These are phyloP conservation scores for Sternotherus odoratus DNA, from an alignment of 2,797 vertebrate species.

Conservation along the genomic window DNA sequence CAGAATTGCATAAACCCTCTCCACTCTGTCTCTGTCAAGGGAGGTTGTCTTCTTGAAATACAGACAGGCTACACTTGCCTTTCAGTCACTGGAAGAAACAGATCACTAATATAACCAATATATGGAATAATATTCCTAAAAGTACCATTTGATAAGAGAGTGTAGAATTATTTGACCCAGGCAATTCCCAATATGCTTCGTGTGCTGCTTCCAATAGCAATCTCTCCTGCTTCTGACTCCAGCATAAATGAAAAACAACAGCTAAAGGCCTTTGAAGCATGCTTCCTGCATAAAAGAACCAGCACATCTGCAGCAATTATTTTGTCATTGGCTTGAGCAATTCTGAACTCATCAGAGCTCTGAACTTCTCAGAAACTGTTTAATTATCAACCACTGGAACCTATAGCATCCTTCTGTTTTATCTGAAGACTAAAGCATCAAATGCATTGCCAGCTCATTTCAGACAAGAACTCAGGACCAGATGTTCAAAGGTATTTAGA, in stretches of 20 bases:
- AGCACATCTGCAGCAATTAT: conserved; percentile 9
- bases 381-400: neutral
- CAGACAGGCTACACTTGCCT: conserved; percentile 6
- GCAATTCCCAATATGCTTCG: conserved; percentile 29
- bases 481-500: conserved; percentile 13
- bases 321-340: conserved; percentile 31
- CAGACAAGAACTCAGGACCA: neutral
- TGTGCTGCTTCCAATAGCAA: conserved; percentile 29
- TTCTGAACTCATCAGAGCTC: conserved; percentile 33
- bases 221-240: conserved; percentile 25
- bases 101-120: conserved; percentile 53
- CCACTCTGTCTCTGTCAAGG: conserved; percentile 46
- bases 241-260: conserved; percentile 38
- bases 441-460: neutral
- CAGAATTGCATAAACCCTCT: conserved; percentile 42
- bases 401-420: neutral
- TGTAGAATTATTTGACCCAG: conserved; percentile 59
- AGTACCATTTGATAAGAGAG: conserved; percentile 24
- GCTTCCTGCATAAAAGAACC: neutral
- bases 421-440: conserved; percentile 1
- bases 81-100: conserved; percentile 57
- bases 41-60: conserved; percentile 23
- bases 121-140: conserved; percentile 58
- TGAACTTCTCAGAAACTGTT: conserved; percentile 11
- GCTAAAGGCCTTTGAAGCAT: conserved; percentile 27